Conservation (phyloP, 2,797 vertebrate genomes). For the Protonibea diacanthus region DNA sequence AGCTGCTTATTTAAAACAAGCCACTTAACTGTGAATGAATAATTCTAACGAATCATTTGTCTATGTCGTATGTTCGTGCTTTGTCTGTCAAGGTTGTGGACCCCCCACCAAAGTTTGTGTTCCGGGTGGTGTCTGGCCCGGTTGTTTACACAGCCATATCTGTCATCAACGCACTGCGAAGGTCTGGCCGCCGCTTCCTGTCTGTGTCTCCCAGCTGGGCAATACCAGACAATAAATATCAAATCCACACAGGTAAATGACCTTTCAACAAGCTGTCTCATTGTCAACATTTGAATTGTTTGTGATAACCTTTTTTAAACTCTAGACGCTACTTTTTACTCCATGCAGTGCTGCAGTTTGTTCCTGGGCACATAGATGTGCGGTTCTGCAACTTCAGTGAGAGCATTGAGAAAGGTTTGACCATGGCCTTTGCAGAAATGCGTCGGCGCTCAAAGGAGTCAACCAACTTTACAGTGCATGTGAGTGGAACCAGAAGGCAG, state of each 20-base stretch:
- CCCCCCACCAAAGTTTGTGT: conserved; percentile 90
- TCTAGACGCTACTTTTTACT: neutral
- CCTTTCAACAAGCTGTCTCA: conserved; percentile 1
- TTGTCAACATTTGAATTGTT: conserved; percentile 5
- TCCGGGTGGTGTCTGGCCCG: conserved; percentile 93
- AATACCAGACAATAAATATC: conserved; percentile 89
- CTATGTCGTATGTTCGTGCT: conserved; percentile 20
- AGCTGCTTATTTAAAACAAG: conserved; percentile 17
- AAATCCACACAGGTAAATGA: conserved; percentile 93
- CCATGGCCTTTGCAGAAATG: conserved; percentile 90
- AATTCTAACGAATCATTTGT: conserved; percentile 6
- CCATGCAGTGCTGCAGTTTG: conserved; percentile 94
- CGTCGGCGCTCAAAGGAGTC: conserved; percentile 86
- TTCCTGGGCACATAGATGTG: conserved; percentile 90
- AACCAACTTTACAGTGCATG: conserved; percentile 93
- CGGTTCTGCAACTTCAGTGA: conserved; percentile 94
- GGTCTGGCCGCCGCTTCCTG: conserved; percentile 86
- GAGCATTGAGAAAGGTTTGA: conserved; percentile 91
- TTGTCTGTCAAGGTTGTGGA: conserved; percentile 88
- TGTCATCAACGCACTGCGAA: conserved; percentile 91
- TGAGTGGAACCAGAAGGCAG: conserved; percentile 74
- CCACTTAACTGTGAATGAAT: neutral
- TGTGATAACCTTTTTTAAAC: neutral
- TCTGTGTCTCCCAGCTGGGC: conserved; percentile 88
- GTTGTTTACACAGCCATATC: conserved; percentile 94